These are phyloP conservation scores for Pygoscelis adeliae DNA, from an alignment of 2,113 vertebrate genomes.

Conservation along the genomic window DNA sequence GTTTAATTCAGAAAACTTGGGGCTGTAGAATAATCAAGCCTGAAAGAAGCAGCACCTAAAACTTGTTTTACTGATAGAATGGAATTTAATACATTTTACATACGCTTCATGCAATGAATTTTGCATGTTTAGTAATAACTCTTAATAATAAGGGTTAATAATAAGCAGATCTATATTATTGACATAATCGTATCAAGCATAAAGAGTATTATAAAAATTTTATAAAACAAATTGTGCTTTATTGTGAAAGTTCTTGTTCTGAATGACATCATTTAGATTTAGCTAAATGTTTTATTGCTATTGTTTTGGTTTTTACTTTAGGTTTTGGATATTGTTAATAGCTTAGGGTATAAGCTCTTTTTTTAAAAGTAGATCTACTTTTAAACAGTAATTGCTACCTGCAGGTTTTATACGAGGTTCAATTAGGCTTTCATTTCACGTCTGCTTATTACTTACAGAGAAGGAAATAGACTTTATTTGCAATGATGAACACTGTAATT, in stretches of 20 bases:
- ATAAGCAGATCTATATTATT: slow-evolving; percentile 72
- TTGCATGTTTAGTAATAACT: slow-evolving; percentile 81
- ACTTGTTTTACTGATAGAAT: slow-evolving; percentile 55
- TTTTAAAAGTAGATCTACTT: slow-evolving; percentile 66
- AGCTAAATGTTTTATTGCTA: slow-evolving; percentile 52
- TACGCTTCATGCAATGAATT: slow-evolving; percentile 81
- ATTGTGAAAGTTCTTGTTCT: slow-evolving; percentile 72
- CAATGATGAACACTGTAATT: slow-evolving; percentile 45
- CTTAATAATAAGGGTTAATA: slow-evolving; percentile 73
- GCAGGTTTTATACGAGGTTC: slow-evolving; percentile 65
- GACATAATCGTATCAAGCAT: slow-evolving; percentile 69
- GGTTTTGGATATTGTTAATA: slow-evolving; percentile 40
- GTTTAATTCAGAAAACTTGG: slow-evolving; percentile 31
- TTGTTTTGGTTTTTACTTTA: slow-evolving; percentile 42
- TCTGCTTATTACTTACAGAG: slow-evolving; percentile 58
- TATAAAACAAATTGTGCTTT: slow-evolving; percentile 74
- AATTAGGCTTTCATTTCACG: slow-evolving; percentile 57
- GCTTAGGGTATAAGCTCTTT: slow-evolving; percentile 54
- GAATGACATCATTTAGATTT: slow-evolving; percentile 56
- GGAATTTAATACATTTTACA: slow-evolving; percentile 71
- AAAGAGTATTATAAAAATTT: slow-evolving; percentile 74
- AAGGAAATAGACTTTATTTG: slow-evolving; percentile 42
- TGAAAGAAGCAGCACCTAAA: slow-evolving; percentile 37
- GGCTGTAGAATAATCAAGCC: slow-evolving; percentile 41
- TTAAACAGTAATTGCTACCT: slow-evolving; percentile 67